Evolutionary conservation across 2,888 invertebrate species (phyloP), one percentile per base, ranked within the genome.

Genomic region (Aleiodes leptofemur): DNA sequence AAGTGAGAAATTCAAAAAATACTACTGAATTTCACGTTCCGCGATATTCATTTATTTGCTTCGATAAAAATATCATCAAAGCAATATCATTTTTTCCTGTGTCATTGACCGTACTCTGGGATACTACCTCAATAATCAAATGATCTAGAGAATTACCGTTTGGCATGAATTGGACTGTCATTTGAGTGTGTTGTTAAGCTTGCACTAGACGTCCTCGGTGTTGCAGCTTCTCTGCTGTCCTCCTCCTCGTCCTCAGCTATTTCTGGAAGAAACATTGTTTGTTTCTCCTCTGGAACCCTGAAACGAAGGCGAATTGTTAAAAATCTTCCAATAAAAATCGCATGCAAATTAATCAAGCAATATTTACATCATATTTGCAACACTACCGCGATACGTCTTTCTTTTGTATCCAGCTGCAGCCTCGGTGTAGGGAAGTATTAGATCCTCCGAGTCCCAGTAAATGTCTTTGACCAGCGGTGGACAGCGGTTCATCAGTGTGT

Each of bases 371-470:
- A 92, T 92, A 69, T 91, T 90, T 43, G 91, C 91, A 4, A 92
- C 92, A 55, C 92, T 92, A 69, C 92, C 92, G 53, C 92, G 88
- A 83, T 92, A 92, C 0, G 92, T 92, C 83, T 91, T 91, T 82
- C 90, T 91, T 82, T 91, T 92, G 80, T 91, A 91, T 13, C 90
- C 90, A 16, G 91, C 90, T 0, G 92, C 90, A 4, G 92, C 92
- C 85, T 91, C 91, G 1, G 92, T 92, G 81, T 92, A 92, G 0
- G 92, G 92, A 29, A 92, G 82, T 29, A 87, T 90, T 23, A 91
- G 84, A 79, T 91, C 89, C 77, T 89, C 88, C 9, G 90, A 88
- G 77, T 92, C 91, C 76, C 90, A 92, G 80, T 91, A 92, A 78
- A 90, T 91, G 78, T 92, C 92, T 84, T 92, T 91, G 7, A 90